Conservation (phyloP, 2,888 invertebrate genomes). For the Diaperis boleti region DNA sequence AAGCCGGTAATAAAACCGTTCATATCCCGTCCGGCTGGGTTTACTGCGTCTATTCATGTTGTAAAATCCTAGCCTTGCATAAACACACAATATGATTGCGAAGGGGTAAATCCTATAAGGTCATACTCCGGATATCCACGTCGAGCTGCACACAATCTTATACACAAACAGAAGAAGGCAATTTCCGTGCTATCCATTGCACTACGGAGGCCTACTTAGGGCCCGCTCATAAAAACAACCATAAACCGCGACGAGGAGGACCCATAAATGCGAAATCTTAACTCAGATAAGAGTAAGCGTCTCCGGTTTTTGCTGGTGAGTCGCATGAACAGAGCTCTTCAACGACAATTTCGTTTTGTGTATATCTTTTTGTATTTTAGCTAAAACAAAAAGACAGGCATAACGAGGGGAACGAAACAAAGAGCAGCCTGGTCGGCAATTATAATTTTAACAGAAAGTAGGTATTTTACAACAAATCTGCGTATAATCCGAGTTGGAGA, state of each 20-base stretch:
- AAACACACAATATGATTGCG: slow-evolving; percentile 36
- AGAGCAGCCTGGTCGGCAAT: no score
- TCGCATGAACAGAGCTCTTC: slow-evolving; percentile 40
- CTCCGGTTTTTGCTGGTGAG: slow-evolving; percentile 38
- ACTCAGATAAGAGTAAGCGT: slow-evolving; percentile 43
- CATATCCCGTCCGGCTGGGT: slow-evolving; percentile 9
- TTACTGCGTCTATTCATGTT: slow-evolving; percentile 17
- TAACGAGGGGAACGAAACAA: slow-evolving; percentile 14
- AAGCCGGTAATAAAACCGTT: slow-evolving; percentile 12
- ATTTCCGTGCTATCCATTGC: slow-evolving; percentile 34
- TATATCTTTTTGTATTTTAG: slow-evolving; percentile 35
- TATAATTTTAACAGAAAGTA: no score
- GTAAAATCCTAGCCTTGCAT: slow-evolving; percentile 32
- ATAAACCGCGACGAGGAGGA: slow-evolving; percentile 46
- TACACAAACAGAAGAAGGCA: slow-evolving; percentile 38
- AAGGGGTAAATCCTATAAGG: slow-evolving; percentile 31
- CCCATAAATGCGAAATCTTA: slow-evolving; percentile 48
- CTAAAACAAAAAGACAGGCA: slow-evolving; percentile 14
- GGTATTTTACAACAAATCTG: no score
- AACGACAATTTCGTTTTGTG: slow-evolving; percentile 34
- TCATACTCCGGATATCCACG: slow-evolving; percentile 32
- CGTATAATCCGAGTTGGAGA: no score
- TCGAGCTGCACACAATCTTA: slow-evolving; percentile 12
- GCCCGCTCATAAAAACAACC: slow-evolving; percentile 44
- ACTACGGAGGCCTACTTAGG: slow-evolving; percentile 35